These are phyloP conservation scores for Cecropterus lyciades DNA, from an alignment of 1,140 invertebrate genomes.

Conservation along the genomic window DNA sequence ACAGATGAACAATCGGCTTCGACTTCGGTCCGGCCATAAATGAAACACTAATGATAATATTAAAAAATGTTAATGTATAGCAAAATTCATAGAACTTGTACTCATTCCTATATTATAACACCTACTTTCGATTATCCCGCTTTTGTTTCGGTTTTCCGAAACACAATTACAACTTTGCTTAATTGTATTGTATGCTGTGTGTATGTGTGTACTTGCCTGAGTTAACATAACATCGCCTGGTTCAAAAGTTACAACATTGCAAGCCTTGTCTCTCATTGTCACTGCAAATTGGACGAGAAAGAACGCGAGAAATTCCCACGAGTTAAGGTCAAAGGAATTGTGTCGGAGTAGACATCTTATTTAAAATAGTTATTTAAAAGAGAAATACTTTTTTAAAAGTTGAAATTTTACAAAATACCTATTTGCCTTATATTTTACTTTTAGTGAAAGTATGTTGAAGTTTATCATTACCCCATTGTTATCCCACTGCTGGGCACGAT, in stretches of 20 bases:
- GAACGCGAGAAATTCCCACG: background rate
- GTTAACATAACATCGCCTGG: background rate
- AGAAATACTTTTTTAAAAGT: too few species aligned
- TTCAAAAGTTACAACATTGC: constrained; percentile 4
- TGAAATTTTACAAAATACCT: too few species aligned
- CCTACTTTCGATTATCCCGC: background rate
- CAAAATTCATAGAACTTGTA: too few species aligned
- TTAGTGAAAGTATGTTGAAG: too few species aligned
- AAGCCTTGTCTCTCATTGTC: background rate
- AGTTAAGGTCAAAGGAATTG: background rate
- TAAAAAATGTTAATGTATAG: too few species aligned
- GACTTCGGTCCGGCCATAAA: too few species aligned
- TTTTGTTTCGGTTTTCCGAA: background rate
- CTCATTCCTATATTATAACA: background rate
- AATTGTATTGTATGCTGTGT: background rate
- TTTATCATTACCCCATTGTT: too few species aligned
- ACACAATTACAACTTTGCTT: background rate
- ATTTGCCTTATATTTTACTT: too few species aligned
- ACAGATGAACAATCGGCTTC: too few species aligned
- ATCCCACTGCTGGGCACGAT: too few species aligned
- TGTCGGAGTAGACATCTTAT: background rate
- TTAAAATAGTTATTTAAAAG: too few species aligned
- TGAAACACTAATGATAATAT: too few species aligned
- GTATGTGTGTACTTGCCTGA: background rate
- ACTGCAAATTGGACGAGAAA: constrained; percentile 4